Conservation (phyloP, 2,888 invertebrate species). For the Baronia brevicornis region DNA sequence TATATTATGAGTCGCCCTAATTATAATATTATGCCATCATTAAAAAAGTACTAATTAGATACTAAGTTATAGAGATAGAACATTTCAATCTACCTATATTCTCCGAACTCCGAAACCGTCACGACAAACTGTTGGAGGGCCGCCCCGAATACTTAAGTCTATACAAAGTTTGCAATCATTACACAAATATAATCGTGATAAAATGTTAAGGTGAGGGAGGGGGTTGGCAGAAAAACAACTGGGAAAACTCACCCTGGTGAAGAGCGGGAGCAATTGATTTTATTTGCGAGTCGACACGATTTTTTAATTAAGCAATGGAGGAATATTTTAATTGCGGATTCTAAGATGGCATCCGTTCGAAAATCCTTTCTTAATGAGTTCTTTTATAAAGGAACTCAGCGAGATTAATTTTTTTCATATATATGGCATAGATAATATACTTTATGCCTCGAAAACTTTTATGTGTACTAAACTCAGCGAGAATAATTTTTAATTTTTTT, state of each 20-base stretch:
- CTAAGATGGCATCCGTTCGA: conserved; percentile 11
- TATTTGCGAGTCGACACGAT: conserved; percentile 70
- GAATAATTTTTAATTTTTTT: too few species aligned
- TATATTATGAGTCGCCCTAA: too few species aligned
- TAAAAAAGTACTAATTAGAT: too few species aligned
- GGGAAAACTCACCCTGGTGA: conserved; percentile 31
- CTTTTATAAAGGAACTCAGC: too few species aligned
- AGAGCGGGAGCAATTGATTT: conserved; percentile 57
- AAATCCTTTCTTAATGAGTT: conserved; percentile 14
- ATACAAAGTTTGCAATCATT: conserved; percentile 56
- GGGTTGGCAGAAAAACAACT: conserved; percentile 49
- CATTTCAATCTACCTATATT: too few species aligned
- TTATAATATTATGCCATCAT: too few species aligned
- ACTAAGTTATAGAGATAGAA: too few species aligned
- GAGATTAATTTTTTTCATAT: too few species aligned
- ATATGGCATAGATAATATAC: too few species aligned
- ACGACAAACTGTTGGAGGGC: conserved; percentile 20
- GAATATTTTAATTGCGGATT: conserved; percentile 34
- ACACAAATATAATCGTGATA: conserved; percentile 59
- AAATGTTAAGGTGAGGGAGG: conserved; percentile 33
- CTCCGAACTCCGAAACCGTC: too few species aligned
- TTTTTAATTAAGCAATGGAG: conserved; percentile 54
- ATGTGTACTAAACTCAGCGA: too few species aligned
- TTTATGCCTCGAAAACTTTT: too few species aligned
- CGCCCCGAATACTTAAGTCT: conserved; percentile 40